Base-by-base conservation (phyloP, 2,888 invertebrate genomes). In the Ectobius pallidus region DNA sequence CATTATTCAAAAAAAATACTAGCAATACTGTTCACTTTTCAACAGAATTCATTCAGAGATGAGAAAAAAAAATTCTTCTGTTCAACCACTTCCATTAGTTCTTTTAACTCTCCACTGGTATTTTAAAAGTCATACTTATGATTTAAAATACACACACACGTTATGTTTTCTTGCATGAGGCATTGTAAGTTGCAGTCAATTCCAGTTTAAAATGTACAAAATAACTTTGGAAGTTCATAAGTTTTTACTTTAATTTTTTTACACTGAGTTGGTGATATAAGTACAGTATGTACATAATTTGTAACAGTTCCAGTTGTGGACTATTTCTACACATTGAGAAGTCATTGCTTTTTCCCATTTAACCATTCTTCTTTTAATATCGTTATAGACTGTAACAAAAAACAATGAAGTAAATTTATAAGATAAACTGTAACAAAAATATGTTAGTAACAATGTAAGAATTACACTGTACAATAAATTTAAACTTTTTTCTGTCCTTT, bases 351-450 rank as follows among this genome's bases (percentile, higher is more conserved):
- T 27, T 72, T 69, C 42, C 69, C 61, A n/a, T 69, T 44, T 69
- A 72, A 25, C 72, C 72, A 72, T 20, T 72, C 68, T 61, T 72
- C 69, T 32, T 72, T 68, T 9, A 49, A n/a, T n/a, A n/a, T n/a
- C n/a, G n/a, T 58, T 44, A 69, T 20, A 46, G 72, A 69, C 72
- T 72, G 72, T 0, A 62, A 69, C 49, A 58, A n/a, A 61, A 22
- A 18, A 44, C 22, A 22, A 22, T 11, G 18, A 34, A 63, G 18
- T 63, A 18, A 63, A 16, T 34, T 11, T 7, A n/a, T 16, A n/a
- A 18, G 32, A 42, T 32, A 65, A 32, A n/a, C 6, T 39, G 6
- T 14, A 34, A 22, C 11, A 32, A 63, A 22, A 58, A 58, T 9
- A 18, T 52, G n/a, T 7, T 52, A 52, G 52, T n/a, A 39, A 39